These are phyloP conservation scores for Sebastes taczanowskii DNA, from an alignment of 2,797 vertebrate species.

Conservation along the genomic window DNA sequence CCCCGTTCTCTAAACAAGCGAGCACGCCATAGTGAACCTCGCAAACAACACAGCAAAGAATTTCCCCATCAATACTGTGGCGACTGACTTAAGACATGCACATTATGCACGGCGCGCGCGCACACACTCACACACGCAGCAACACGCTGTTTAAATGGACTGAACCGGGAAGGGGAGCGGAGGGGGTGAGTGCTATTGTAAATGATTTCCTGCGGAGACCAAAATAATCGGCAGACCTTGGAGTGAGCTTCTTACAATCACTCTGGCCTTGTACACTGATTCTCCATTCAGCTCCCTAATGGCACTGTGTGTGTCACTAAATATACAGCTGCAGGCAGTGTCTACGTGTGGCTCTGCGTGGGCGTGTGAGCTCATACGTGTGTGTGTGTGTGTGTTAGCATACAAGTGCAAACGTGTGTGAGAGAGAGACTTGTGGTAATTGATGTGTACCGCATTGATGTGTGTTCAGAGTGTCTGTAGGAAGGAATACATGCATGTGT, in stretches of 20 bases:
- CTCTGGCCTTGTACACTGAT: conserved; percentile 72
- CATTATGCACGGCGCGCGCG: neutral
- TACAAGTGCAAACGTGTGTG: neutral
- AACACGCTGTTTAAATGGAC: conserved; percentile 55
- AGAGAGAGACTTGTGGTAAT: conserved; percentile 1
- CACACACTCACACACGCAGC: neutral
- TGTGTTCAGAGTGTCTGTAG: conserved; percentile 30
- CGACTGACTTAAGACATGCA: conserved; percentile 42
- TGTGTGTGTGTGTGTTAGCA: neutral
- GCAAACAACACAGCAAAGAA: conserved; percentile 49
- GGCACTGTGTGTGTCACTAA: conserved; percentile 60
- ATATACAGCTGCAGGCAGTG: conserved; percentile 65
- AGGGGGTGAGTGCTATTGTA: conserved; percentile 66
- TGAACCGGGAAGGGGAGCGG: conserved; percentile 29
- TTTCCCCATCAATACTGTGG: conserved; percentile 50
- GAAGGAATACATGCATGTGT: conserved; percentile 22
- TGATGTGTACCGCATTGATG: conserved; percentile 27
- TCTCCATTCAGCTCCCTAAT: conserved; percentile 66
- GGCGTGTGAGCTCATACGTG: conserved; percentile 16
- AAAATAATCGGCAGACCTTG: conserved; percentile 81
- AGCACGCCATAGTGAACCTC: conserved; percentile 29
- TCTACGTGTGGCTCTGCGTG: conserved; percentile 25
- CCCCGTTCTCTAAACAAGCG: conserved; percentile 67
- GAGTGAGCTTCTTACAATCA: conserved; percentile 77
- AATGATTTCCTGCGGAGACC: conserved; percentile 79